Percentiles rank a stretch among this genome's conserved stretches.
Evolutionary conservation across 2,113 vertebrate genomes (phyloP).

Genomic region (Campylomormyrus tamandua): DNA sequence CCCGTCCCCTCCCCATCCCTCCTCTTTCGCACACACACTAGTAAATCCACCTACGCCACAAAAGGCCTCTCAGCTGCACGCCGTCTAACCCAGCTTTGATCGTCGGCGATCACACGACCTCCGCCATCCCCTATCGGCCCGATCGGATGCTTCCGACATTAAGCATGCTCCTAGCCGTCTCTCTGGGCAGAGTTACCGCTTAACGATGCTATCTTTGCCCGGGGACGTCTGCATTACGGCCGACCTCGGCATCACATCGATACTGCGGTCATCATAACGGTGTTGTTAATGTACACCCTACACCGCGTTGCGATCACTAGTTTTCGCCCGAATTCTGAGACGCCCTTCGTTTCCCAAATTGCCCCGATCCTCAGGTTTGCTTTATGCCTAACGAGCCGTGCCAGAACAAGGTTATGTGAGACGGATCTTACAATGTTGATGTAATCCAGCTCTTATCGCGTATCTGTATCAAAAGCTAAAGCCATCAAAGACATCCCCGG

Average conservation of each 20-base stretch:
- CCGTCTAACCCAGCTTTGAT: conserved; percentile 31
- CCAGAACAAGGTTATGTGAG: conserved; percentile 29
- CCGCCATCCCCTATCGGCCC: background rate
- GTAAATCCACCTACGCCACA: conserved; percentile 57
- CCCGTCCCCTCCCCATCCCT: conserved; percentile 38
- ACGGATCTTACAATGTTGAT: conserved; percentile 1
- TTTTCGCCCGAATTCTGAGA: conserved; percentile 16
- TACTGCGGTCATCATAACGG: background rate
- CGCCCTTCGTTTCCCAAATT: background rate
- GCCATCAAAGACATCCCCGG: background rate
- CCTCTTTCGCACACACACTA: conserved; percentile 62
- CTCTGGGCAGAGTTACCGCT: background rate
- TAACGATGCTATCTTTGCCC: background rate
- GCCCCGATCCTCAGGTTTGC: background rate
- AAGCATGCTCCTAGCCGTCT: background rate
- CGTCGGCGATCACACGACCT: conserved; percentile 13
- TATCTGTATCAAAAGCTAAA: background rate
- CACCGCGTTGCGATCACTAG: background rate
- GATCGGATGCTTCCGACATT: background rate
- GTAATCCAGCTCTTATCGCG: background rate
- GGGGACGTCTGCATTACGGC: background rate
- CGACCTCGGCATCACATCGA: background rate
- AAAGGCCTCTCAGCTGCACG: conserved; percentile 43
- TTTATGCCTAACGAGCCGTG: conserved; percentile 22
- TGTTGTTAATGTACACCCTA: background rate